phyloP scores from a whole-genome alignment of 2,113 vertebrate species.

The Callocephalon fimbriatum region DNA sequence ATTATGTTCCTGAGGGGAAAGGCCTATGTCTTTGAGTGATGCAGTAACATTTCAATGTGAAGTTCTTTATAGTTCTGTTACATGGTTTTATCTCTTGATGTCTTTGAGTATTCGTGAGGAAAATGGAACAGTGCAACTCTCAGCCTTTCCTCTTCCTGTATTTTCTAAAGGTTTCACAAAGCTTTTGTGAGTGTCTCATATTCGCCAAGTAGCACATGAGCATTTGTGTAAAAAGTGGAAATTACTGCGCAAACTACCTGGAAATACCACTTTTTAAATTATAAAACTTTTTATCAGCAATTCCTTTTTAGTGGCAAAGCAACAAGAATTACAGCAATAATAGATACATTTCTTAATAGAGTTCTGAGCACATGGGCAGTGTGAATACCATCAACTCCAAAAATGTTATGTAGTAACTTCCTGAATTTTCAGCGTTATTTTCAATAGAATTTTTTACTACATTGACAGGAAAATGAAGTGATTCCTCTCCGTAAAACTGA shows the following conservation, averaged over 20 bases:
- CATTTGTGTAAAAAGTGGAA: neutral
- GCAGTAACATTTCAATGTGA: neutral
- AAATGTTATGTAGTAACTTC: neutral
- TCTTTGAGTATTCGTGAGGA: neutral
- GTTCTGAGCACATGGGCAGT: neutral
- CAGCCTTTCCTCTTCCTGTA: neutral
- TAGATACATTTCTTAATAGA: neutral
- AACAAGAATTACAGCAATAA: neutral
- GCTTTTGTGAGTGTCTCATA: neutral
- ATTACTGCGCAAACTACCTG: neutral
- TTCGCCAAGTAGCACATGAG: neutral
- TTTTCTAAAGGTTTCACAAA: neutral
- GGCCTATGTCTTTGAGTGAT: neutral
- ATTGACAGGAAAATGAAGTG: neutral
- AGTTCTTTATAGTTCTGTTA: neutral
- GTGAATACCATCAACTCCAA: neutral
- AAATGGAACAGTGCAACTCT: neutral
- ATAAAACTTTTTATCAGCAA: neutral
- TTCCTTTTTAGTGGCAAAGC: neutral
- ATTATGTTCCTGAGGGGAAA: neutral
- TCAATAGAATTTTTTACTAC: neutral
- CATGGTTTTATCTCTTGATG: neutral
- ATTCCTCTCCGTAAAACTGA: neutral
- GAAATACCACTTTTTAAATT: neutral
- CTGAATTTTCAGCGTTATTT: neutral